Evolutionary conservation across 1,140 invertebrate genomes (phyloP), one percentile per base, ranked within the genome.

Genomic region (Micrasema longulum): DNA sequence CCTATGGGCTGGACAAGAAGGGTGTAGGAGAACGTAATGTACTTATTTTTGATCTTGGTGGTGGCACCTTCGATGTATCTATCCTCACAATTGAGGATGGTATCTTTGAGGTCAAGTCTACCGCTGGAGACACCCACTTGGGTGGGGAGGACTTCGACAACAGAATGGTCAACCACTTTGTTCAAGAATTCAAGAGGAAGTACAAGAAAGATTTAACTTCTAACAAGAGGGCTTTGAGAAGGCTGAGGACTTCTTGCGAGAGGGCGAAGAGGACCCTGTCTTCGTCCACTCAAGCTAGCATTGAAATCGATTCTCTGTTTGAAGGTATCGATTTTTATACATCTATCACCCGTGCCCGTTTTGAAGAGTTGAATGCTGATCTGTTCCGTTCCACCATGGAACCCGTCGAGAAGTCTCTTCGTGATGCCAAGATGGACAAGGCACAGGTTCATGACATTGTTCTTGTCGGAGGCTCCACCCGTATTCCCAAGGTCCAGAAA

Each of bases 261-360:
- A 98, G 98, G 82, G 97, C 97, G 0, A 99, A 99, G 89, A 89
- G 98, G 81, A 95, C 96, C 41, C 87, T 99, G 60, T 98, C 96
- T 69, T 92, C 95, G 47, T 95, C 94, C 76, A 97, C 99, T 82
- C 96, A 98, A 86, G 95, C 97, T 70, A 93, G 94, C 82, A 97
- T 99, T 81, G 98, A 99, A 88, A 99, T 99, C 81, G 98, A 99
- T 87, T 98, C 96, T 12, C 95, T 99, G 89, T 99, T 95, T 79
- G 97, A 99, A 80, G 97, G 97, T 77, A 97, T 99, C 79, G 98
- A 99, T 80, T 99, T 99, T 90, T 97, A 95, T n/a, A 98, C 99
- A 86, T 97, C 96, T 10, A 87, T 99, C 47, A 99, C 98, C 68
- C 89, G 98, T 79, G 98, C 98, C 78, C 99, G 99, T 87, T 99